Evolutionary conservation across 2,113 vertebrate species (phyloP).

Genomic region (Chelonoidis abingdonii): DNA sequence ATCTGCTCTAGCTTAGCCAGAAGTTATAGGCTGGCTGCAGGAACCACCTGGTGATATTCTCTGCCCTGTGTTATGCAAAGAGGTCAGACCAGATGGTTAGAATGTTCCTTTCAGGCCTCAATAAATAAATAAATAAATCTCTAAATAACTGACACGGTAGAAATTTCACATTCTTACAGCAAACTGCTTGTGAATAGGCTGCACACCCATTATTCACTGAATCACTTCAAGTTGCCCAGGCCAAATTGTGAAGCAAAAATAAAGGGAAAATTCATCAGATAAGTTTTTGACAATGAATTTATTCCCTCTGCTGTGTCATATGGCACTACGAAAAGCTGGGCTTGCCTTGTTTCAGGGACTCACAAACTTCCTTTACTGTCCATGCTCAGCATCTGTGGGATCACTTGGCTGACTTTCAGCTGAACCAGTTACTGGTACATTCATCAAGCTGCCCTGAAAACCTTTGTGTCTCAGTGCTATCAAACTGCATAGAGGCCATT

Average conservation of each 20-base stretch:
- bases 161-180: not conserved
- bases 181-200: not conserved
- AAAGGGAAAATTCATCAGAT: not conserved
- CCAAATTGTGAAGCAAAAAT: not conserved
- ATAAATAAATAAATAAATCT: too few species aligned
- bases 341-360: not conserved
- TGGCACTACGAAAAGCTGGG: accelerated
- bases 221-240: not conserved
- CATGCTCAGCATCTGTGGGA: not conserved
- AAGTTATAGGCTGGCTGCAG: not conserved
- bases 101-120: not conserved
- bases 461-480: not conserved
- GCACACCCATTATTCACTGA: not conserved
- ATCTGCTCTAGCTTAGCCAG: not conserved
- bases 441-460: not conserved
- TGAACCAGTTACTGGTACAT: not conserved
- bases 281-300: not conserved
- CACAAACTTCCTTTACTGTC: not conserved
- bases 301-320: not conserved
- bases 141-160: not conserved
- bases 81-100: not conserved
- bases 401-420: not conserved
- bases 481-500: not conserved
- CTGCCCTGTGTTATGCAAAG: not conserved
- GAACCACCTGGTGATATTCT: not conserved